Base-by-base conservation (phyloP, 2,113 vertebrate genomes). In the Vulpes vulpes region DNA sequence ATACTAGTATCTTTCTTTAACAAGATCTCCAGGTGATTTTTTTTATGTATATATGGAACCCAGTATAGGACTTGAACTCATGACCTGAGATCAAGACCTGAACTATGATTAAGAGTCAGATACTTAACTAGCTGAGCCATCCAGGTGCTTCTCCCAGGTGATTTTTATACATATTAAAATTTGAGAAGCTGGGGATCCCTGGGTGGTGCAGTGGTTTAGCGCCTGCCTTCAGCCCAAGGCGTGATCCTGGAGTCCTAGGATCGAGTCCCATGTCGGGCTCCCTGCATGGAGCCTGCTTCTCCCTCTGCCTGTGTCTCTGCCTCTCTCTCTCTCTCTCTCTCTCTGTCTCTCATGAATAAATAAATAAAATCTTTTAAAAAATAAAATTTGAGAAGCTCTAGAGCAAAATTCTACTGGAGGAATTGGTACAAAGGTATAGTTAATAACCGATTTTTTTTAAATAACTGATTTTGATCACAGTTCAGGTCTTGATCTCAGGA, bases 161-260 rank as follows among this genome's bases (percentile, higher is more conserved):
- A 94, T 74, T 87, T 94, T 85, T 91, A 71, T 80, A 73, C 20
- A 86, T n/a, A 79, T 69, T 49, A 87, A 86, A 71, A 53, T 91
- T 90, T 83, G 60, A 92, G 89, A 92, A 51, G 35, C 12, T 10
- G 43, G 43, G 43, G 43, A 43, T 43, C 43, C 43, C 43, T 43
- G 43, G 43, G 43, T 43, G 43, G 43, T 5, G 1, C 43, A 43
- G 43, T 43, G 43, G 43, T 43, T 43, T 43, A 6, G 43, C 43
- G 43, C 43, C 43, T 43, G 43, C 43, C 43, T 43, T 43, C 5
- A 43, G 43, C 43, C 43, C 43, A 5, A 43, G 43, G 43, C 43
- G 1, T 43, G 43, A 43, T 43, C 43, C 43, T 43, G 43, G 43
- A 43, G 43, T 43, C 7, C 6, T 6, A 0, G 43, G 43, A 43